phyloP scores from a whole-genome alignment of 2,113 vertebrate species.

The Campylomormyrus numenius region DNA sequence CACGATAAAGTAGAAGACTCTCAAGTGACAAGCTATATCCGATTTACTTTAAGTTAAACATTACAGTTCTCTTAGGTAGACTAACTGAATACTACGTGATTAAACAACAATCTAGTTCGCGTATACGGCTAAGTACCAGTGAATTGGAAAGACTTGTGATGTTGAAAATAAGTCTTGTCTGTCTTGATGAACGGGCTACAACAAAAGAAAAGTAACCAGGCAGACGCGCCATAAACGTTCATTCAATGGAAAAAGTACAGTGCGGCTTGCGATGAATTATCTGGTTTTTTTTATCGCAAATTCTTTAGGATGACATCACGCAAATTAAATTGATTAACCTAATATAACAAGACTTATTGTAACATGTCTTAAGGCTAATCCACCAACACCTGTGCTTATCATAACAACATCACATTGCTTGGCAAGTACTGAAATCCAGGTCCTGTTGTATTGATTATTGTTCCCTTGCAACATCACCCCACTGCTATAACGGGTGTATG shows the following conservation, averaged over 20 bases:
- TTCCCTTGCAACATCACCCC: background rate
- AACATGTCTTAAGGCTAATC: background rate
- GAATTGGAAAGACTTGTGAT: background rate
- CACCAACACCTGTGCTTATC: background rate
- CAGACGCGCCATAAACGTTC: background rate
- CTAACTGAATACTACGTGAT: background rate
- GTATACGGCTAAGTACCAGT: background rate
- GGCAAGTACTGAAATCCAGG: background rate
- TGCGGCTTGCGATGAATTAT: background rate
- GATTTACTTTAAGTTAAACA: background rate
- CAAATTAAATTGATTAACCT: background rate
- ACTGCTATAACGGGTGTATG: background rate
- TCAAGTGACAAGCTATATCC: background rate
- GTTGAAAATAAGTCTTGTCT: background rate
- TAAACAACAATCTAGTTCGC: background rate
- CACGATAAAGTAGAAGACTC: background rate
- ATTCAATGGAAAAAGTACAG: background rate
- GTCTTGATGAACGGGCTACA: background rate
- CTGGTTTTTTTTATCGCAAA: background rate
- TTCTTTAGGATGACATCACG: background rate
- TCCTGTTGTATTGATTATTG: background rate
- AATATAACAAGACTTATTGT: background rate
- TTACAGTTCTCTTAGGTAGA: background rate
- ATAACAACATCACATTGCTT: background rate
- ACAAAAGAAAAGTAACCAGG: background rate